phyloP scores from a whole-genome alignment of 2,888 invertebrate species.

The Sinelater perroti region DNA sequence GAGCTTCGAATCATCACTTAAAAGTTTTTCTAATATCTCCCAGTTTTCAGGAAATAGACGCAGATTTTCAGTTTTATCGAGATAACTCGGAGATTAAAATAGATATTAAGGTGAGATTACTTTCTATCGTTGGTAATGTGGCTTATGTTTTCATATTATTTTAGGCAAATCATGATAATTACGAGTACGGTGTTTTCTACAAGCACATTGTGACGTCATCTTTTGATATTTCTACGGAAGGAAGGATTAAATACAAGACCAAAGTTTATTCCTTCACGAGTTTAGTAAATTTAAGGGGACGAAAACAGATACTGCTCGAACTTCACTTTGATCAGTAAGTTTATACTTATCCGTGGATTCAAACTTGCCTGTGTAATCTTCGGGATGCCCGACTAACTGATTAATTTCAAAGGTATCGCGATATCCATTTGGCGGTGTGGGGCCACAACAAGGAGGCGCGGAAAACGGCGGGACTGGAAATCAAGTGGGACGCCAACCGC shows the following conservation, averaged over 20 bases:
- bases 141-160: slow-evolving; percentile 56
- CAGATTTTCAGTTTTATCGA: slow-evolving; percentile 73
- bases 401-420: slow-evolving; percentile 68
- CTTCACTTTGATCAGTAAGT: slow-evolving; percentile 82
- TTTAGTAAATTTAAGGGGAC: slow-evolving; percentile 71
- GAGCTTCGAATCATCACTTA: slow-evolving; percentile 71
- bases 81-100: slow-evolving; percentile 74
- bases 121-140: no score
- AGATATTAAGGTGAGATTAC: slow-evolving; percentile 67
- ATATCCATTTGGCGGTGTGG: slow-evolving; percentile 74
- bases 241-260: slow-evolving; percentile 72
- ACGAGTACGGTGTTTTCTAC: slow-evolving; percentile 72
- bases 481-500: slow-evolving; percentile 88
- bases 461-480: slow-evolving; percentile 74
- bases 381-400: slow-evolving; percentile 16
- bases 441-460: slow-evolving; percentile 67
- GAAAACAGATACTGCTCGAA: slow-evolving; percentile 73
- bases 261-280: slow-evolving; percentile 74
- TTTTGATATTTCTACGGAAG: slow-evolving; percentile 70
- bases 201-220: slow-evolving; percentile 70
- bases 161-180: slow-evolving; percentile 70
- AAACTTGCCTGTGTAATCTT: slow-evolving; percentile 24
- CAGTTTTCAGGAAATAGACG: slow-evolving; percentile 74
- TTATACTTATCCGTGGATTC: slow-evolving; percentile 5
- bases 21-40: slow-evolving; percentile 77